Evolutionary conservation across 2,113 vertebrate genomes (phyloP), one percentile per base, ranked within the genome.

Genomic region (Thunnus maccoyii): DNA sequence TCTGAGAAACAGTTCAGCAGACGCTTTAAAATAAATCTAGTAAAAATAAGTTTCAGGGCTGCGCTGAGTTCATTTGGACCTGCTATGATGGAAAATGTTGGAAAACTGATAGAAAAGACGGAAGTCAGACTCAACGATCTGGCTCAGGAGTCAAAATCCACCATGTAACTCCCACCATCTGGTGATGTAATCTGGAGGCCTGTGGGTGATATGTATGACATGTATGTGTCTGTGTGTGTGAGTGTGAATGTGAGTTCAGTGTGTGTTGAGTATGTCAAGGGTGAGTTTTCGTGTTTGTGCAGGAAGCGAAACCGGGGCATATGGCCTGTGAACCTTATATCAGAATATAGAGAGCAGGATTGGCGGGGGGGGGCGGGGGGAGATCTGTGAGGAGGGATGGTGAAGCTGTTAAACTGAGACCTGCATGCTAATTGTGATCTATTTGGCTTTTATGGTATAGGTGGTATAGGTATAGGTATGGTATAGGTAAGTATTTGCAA

Each of bases 81-180:
- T 44, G 56, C 14, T 22, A 0, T 1, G 14, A 79, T 62, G 5
- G 73, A 76, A 72, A 64, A 51, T 17, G 47, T 52, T 13, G 27
- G 47, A 64, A 52, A 57, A 32, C 22, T 1, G 27, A 7, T 18
- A 22, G 10, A n/a, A 70, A 58, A 47, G 41, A 17, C 5, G 32
- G 75, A 84, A 56, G 20, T 78, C 71, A 58, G 76, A 30, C 8
- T n/a, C n/a, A 15, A 52, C 8, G 41, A 54, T 50, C 69, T 78
- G 80, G 80, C 85, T 55, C 55, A 22, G 5, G 25, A 69, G 56
- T 71, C 52, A 3, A 52, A 75, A 64, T 81, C 68, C 32, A 25
- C 61, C 63, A 25, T 81, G 88, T 85, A 78, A 81, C 83, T 72
- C 83, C 27, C 83, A 88, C 92, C 92, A 91, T 93, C 92, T 93